Conservation (phyloP, 1,140 invertebrate genomes). For the Diabrotica virgifera region DNA sequence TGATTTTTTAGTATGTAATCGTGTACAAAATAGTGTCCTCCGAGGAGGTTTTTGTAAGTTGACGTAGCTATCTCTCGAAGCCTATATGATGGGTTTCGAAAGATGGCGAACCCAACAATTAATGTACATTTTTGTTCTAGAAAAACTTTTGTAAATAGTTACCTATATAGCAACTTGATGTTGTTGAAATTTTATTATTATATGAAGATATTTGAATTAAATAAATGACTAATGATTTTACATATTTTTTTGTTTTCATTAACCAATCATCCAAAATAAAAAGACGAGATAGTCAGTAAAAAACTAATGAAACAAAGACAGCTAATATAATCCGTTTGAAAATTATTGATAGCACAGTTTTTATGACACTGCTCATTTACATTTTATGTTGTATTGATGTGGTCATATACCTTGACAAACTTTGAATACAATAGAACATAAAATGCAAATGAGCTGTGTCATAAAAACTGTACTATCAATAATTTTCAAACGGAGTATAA, state of each 20-base stretch:
- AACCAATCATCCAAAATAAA: neutral
- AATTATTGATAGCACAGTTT: too few species aligned
- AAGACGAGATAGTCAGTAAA: too few species aligned
- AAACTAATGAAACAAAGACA: too few species aligned
- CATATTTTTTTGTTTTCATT: slow-evolving; percentile 7
- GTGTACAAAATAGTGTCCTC: slow-evolving; percentile 28
- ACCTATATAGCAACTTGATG: slow-evolving; percentile 35
- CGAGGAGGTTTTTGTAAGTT: slow-evolving; percentile 17
- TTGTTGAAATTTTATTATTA: slow-evolving; percentile 32
- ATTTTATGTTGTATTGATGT: too few species aligned
- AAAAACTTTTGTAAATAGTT: slow-evolving; percentile 37
- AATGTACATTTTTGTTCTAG: slow-evolving; percentile 35
- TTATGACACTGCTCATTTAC: too few species aligned
- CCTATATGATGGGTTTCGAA: slow-evolving; percentile 10
- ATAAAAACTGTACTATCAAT: too few species aligned
- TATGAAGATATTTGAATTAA: slow-evolving; percentile 34
- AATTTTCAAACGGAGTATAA: too few species aligned
- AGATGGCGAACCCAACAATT: slow-evolving; percentile 23
- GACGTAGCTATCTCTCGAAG: neutral
- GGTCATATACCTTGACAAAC: too few species aligned
- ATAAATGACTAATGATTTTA: slow-evolving; percentile 21
- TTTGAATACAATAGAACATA: too few species aligned
- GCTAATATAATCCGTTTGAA: too few species aligned
- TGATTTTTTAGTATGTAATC: slow-evolving; percentile 38
- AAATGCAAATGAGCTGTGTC: too few species aligned